Evolutionary conservation across 2,888 invertebrate species (phyloP).

Genomic region (Chesias legatella): DNA sequence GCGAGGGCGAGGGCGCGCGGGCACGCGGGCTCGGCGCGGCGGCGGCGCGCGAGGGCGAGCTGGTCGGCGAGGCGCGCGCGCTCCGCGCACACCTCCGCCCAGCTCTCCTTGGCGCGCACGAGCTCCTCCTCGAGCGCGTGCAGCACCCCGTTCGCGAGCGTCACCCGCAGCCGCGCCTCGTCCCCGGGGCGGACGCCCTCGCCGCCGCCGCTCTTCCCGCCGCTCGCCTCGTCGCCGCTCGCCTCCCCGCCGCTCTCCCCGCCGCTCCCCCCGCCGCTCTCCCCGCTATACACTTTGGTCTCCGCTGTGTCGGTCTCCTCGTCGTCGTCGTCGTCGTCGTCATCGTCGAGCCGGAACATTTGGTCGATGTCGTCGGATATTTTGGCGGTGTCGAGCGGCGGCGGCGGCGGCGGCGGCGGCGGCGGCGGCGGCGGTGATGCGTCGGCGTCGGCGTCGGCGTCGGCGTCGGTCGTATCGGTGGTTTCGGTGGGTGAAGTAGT

Average conservation of each 20-base stretch:
- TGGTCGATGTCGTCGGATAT: constrained; percentile 72
- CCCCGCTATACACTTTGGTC: constrained; percentile 43
- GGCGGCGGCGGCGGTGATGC: no score
- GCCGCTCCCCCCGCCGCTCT: constrained; percentile 13
- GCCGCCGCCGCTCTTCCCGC: constrained; percentile 20
- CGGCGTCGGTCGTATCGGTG: constrained; percentile 21
- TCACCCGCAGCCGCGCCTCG: constrained; percentile 50
- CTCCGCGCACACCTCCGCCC: constrained; percentile 83
- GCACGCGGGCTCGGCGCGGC: constrained; percentile 67
- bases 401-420: no score
- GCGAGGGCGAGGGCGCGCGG: constrained; percentile 70
- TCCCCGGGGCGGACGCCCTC: constrained; percentile 56
- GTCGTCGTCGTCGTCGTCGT: constrained; percentile 67
- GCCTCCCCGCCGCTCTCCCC: constrained; percentile 18
- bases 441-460: no score
- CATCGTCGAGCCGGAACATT: constrained; percentile 69
- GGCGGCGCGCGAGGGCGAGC: constrained; percentile 80
- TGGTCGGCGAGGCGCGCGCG: constrained; percentile 78
- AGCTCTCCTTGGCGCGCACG: constrained; percentile 86
- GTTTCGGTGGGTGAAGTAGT: constrained; percentile 43
- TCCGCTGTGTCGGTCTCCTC: constrained; percentile 66
- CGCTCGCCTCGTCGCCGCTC: constrained; percentile 29
- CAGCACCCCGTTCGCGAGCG: constrained; percentile 76
- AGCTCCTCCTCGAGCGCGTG: constrained; percentile 86
- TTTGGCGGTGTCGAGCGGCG: constrained; percentile 53